phyloP scores from a whole-genome alignment of 2,888 invertebrate species.

The Archips xylosteana region DNA sequence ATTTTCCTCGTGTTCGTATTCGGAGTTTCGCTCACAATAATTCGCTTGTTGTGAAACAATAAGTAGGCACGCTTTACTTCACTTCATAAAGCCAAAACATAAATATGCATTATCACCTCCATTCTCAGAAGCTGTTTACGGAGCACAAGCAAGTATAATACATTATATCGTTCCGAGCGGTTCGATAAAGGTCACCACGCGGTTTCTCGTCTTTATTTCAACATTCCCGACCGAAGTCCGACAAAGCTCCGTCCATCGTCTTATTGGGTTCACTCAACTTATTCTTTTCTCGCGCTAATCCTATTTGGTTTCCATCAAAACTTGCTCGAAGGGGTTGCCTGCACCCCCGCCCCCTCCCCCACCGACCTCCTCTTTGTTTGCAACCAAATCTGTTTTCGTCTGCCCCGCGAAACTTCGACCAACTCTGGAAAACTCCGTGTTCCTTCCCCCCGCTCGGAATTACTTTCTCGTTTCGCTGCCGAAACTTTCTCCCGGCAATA shows the following conservation, averaged over 20 bases:
- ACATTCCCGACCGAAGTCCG: slow-evolving; percentile 41
- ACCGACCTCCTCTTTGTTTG: slow-evolving; percentile 70
- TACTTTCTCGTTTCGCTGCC: slow-evolving; percentile 78
- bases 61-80: background rate
- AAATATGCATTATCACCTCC: background rate
- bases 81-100: background rate
- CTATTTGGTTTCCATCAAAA: slow-evolving; percentile 84
- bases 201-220: slow-evolving; percentile 12
- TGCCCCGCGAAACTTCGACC: slow-evolving; percentile 74
- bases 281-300: slow-evolving; percentile 80
- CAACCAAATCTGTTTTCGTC: slow-evolving; percentile 82
- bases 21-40: background rate
- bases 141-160: background rate
- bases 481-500: slow-evolving; percentile 76
- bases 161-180: background rate
- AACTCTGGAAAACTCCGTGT: slow-evolving; percentile 67
- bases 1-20: background rate
- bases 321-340: slow-evolving; percentile 73
- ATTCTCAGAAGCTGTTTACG: background rate
- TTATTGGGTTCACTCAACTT: slow-evolving; percentile 70
- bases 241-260: slow-evolving; percentile 59
- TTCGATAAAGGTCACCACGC: slow-evolving; percentile 1
- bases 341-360: slow-evolving; percentile 48
- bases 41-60: background rate
- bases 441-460: slow-evolving; percentile 62